Conservation (phyloP, 2,888 invertebrate species). For the Lottia gigantea region DNA sequence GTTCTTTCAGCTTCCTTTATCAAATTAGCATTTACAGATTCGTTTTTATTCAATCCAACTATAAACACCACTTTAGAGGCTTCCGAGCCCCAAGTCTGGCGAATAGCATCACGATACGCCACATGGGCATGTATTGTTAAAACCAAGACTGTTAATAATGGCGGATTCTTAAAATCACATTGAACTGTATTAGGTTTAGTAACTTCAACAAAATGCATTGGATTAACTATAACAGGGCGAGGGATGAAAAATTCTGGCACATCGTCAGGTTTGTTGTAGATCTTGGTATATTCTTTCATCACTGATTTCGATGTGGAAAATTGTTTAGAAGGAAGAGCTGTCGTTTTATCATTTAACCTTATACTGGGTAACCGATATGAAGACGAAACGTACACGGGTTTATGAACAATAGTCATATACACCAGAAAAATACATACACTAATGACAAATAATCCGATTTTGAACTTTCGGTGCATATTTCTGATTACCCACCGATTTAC, state of each 20-base stretch:
- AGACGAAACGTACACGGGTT: too few species aligned
- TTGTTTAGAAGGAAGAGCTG: too few species aligned
- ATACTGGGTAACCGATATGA: too few species aligned
- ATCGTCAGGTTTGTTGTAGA: too few species aligned
- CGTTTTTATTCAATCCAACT: constrained; percentile 26
- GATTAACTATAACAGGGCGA: not conserved
- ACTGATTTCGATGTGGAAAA: too few species aligned
- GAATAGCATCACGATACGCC: constrained; percentile 25
- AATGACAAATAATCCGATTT: too few species aligned
- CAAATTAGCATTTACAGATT: constrained; percentile 10
- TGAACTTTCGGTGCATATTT: too few species aligned
- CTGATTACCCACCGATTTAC: too few species aligned
- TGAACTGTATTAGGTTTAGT: not conserved
- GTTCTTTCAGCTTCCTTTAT: constrained; percentile 27
- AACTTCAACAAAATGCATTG: not conserved
- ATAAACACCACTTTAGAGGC: constrained; percentile 18
- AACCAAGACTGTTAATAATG: constrained; percentile 23
- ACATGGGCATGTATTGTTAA: constrained; percentile 26
- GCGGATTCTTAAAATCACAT: not conserved
- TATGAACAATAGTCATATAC: too few species aligned
- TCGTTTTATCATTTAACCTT: too few species aligned
- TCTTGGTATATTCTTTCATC: too few species aligned
- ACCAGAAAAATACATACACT: too few species aligned
- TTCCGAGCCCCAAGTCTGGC: constrained; percentile 33
- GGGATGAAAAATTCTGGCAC: not conserved